Evolutionary conservation across 2,797 vertebrate species (phyloP), one percentile per base, ranked within the genome.

Genomic region (Hybognathus amarus): DNA sequence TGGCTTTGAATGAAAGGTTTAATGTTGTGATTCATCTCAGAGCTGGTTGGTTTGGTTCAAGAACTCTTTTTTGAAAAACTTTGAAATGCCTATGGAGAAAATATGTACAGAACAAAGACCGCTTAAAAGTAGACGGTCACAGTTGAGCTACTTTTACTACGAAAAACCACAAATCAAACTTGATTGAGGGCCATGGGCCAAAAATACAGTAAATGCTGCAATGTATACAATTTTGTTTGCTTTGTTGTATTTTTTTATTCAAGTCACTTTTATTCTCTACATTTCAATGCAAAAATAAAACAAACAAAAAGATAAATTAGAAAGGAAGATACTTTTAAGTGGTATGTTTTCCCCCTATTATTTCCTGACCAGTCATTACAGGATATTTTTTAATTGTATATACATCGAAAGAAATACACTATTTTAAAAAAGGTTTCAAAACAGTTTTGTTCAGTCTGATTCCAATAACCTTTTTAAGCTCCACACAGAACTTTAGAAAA

Each of bases 41-140:
- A 64, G 42, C 61, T 64, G 70, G 79, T 81, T 24, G 30, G 18
- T 38, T 66, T 82, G 80, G 33, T 82, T 66, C 59, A 74, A 82
- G 59, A 59, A 63, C 59, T 64, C 20, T 36, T 50, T 24, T 63
- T 36, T 63, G 42, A 63, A 73, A 45, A 38, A 50, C n/a, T 42
- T 20, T 74, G 24, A 71, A 71, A 80, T 45, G 70, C 33, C n/a
- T 38, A 24, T 30, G 70, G 17, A 66, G n/a, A 74, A 82, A 82
- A 82, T 22, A 50, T 67, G 38, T 27, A 59, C n/a, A 27, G 54
- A 76, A 61, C 22, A 75, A 38, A 71, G 27, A 27, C 70, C 4
- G 24, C 24, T 50, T 30, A 30, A 69, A 52, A n/a, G 20, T 36
- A 56, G 10, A 30, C 47, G 0, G 9, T 69, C 69, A 50, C 24